Base-by-base conservation (phyloP, 2,113 vertebrate genomes). In the Serilophus lunatus region DNA sequence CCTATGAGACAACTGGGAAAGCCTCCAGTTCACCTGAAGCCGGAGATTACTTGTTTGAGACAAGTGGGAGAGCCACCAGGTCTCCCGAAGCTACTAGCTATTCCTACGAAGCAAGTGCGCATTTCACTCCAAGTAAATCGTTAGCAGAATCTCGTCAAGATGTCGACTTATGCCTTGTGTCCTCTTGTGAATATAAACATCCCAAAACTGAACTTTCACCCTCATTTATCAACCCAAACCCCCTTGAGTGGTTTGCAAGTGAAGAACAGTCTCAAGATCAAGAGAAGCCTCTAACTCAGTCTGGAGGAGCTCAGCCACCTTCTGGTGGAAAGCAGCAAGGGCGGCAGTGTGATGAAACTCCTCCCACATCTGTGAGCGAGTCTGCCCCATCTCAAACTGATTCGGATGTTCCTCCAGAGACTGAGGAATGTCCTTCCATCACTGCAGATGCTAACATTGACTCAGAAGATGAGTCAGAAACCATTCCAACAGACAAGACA, bases 371-470 rank as follows among this genome's bases (percentile, higher is more conserved):
- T 2, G 96, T 99, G 15, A 99, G 99, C 0, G 99, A 99, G 92
- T 99, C 99, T 4, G 99, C 97, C 38, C 99, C 99, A 4, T 99
- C 99, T 24, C 99, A 99, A 94, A 99, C 99, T 0, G 99, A 99
- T 95, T 99, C 99, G 0, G 99, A 99, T 88, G 99, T 99, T 19
- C 99, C 99, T 16, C 99, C 99, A 0, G 99, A 99, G 63, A 99
- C 99, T 2, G 99, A 99, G 84, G 99, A 99, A 91, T 99, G 99
- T 40, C 99, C 99, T 66, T 99, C 99, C 70, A 99, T 99, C 93
- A 99, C 99, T 88, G 99, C 99, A 19, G 99, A 99, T 95, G 99
- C 99, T 68, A 99, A 99, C 90, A 99, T 99, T 59, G 99, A 99
- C 96, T 99, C 99, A 0, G 99, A 99, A 96, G 99, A 99, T 40